Conservation (phyloP, 92 coral and sea anemone genomes). For the Epizoanthus stellaris region DNA sequence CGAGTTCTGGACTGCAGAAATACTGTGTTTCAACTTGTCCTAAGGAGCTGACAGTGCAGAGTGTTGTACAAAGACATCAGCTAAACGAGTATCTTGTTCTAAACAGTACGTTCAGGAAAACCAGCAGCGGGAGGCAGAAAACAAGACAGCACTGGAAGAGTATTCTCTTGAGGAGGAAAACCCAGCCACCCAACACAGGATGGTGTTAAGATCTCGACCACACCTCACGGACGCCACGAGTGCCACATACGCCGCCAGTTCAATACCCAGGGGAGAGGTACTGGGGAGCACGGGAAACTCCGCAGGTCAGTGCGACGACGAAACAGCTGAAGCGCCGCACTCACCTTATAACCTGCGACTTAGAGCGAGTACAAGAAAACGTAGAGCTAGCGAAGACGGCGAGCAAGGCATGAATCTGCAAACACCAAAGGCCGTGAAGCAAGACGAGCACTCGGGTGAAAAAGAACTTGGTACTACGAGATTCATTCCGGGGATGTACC, state of each 20-base stretch:
- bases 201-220: constrained; percentile 28
- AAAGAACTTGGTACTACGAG: constrained; percentile 7
- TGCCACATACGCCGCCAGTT: background rate
- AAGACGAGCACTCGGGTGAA: constrained; percentile 2
- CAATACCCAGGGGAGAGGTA: background rate
- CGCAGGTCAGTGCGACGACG: background rate
- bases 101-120: constrained; percentile 25
- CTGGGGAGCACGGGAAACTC: background rate
- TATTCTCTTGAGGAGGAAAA: background rate
- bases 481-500: constrained; percentile 60
- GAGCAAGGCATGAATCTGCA: constrained; percentile 3
- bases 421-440: constrained; percentile 30
- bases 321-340: background rate
- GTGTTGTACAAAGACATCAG: background rate
- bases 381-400: constrained; percentile 31
- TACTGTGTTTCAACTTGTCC: too few species aligned
- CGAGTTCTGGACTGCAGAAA: too few species aligned
- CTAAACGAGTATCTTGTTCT: background rate
- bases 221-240: background rate
- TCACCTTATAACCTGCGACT: constrained; percentile 47
- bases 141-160: background rate
- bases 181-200: constrained; percentile 12
- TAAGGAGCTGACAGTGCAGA: too few species aligned
- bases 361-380: constrained; percentile 51
- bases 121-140: constrained; percentile 15